Percentiles rank a stretch among this genome's conserved stretches.
Evolutionary conservation across 1,140 invertebrate species (phyloP).

Genomic region (Parapsyche elsis): DNA sequence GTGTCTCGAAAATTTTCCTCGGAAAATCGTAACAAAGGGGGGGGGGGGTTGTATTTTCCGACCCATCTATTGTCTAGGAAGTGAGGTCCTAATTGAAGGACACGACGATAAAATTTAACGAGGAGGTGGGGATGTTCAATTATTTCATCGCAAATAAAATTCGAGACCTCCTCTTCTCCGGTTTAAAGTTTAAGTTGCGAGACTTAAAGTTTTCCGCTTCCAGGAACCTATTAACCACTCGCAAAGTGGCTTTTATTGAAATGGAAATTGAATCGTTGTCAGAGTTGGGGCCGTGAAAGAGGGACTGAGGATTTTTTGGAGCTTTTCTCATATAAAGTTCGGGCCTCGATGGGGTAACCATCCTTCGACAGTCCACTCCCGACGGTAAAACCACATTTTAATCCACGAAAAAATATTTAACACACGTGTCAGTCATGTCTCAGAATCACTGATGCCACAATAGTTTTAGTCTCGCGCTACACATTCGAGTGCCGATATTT

Average conservation of each 20-base stretch:
- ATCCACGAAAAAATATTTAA: no score
- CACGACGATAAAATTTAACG: slow-evolving; percentile 19
- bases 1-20: not conserved
- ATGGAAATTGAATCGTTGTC: slow-evolving; percentile 22
- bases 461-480: no score
- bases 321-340: not conserved
- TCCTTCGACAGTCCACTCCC: no score
- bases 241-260: slow-evolving; percentile 27
- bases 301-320: slow-evolving; percentile 12
- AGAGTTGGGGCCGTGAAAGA: not conserved
- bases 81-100: slow-evolving; percentile 17
- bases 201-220: slow-evolving; percentile 25
- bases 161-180: not conserved
- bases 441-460: no score
- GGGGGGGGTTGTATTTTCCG: not conserved
- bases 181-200: slow-evolving; percentile 12
- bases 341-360: not conserved
- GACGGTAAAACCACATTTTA: no score
- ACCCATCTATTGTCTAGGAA: slow-evolving; percentile 21
- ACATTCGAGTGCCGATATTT: no score
- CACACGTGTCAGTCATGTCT: no score
- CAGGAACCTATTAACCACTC: slow-evolving; percentile 16
- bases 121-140: not conserved
- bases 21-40: not conserved
- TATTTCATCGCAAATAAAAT: not conserved